Evolutionary conservation across 2,888 invertebrate genomes (phyloP), one percentile per base, ranked within the genome.

Genomic region (Leptogaster cylindrica): DNA sequence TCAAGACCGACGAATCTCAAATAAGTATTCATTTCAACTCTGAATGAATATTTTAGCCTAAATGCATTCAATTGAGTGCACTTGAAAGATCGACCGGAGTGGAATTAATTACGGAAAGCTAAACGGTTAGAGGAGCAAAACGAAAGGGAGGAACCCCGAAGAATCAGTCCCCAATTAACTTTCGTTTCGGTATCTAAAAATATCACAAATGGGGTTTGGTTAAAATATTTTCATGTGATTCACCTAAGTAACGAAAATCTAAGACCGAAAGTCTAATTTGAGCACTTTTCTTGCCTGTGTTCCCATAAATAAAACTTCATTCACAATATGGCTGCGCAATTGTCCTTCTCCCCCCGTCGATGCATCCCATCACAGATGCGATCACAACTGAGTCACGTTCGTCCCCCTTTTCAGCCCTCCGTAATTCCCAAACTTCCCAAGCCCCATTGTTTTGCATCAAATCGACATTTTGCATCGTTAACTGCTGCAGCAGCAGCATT

Each of bases 291-390:
- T 14, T 36, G 55, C 55, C 39, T 23, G 36, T 55, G 55, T 55
- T 55, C 55, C 23, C 39, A 55, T 55, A 55, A 55, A 55, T 55
- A 55, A n/a, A 55, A 36, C 39, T 55, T 55, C 55, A 55, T 55
- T 55, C 55, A 55, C 55, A 39, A 23, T 55, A 55, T 36, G 23
- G 25, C 12, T 36, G 1, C 12, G n/a, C n/a, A n/a, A n/a, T n/a
- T n/a, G n/a, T n/a, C n/a, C n/a, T n/a, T n/a, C n/a, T n/a, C n/a
- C n/a, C n/a, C n/a, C n/a, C n/a, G n/a, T n/a, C n/a, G n/a, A n/a
- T n/a, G n/a, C n/a, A n/a, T n/a, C n/a, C n/a, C n/a, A n/a, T n/a
- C n/a, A n/a, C n/a, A n/a, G n/a, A n/a, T n/a, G n/a, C n/a, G n/a
- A n/a, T n/a, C n/a, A n/a, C n/a, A n/a, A n/a, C n/a, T n/a, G n/a